A percentile compares a stretch with the other conserved stretches of the same genome.
phyloP scores from a whole-genome alignment of 2,113 vertebrate genomes.

The Myotis brandtii region DNA sequence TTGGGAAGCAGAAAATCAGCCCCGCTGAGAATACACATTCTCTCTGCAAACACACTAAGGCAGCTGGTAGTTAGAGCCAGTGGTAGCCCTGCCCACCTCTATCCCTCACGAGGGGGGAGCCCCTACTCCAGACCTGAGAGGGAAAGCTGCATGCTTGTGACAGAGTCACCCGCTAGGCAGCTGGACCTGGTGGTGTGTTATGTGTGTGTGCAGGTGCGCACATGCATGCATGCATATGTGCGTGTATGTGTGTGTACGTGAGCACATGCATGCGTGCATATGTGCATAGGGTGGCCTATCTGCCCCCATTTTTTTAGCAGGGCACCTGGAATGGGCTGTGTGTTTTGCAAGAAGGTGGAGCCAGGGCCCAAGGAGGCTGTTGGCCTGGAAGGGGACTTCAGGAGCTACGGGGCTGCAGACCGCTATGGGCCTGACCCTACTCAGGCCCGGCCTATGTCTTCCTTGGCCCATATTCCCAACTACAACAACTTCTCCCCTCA shows the following conservation, averaged over 20 bases:
- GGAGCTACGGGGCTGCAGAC: conserved; percentile 24
- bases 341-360: conserved; percentile 92
- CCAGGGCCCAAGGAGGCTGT: conserved; percentile 57
- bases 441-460: conserved; percentile 59
- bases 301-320: conserved; percentile 35
- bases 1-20: background rate
- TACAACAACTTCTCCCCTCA: conserved; percentile 87
- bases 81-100: background rate
- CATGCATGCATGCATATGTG: too few species aligned
- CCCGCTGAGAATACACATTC: background rate
- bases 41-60: background rate
- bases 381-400: conserved; percentile 44
- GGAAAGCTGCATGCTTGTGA: too few species aligned
- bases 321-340: conserved; percentile 91
- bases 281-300: background rate
- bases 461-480: conserved; percentile 84
- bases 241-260: too few species aligned
- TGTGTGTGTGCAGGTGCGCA: too few species aligned
- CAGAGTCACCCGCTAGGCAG: background rate
- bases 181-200: background rate
- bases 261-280: rapidly evolving
- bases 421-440: conserved; percentile 92
- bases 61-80: background rate
- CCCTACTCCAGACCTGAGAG: background rate
- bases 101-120: background rate